Base-by-base conservation (phyloP, 2,797 vertebrate genomes). In the Tangara arthus region DNA sequence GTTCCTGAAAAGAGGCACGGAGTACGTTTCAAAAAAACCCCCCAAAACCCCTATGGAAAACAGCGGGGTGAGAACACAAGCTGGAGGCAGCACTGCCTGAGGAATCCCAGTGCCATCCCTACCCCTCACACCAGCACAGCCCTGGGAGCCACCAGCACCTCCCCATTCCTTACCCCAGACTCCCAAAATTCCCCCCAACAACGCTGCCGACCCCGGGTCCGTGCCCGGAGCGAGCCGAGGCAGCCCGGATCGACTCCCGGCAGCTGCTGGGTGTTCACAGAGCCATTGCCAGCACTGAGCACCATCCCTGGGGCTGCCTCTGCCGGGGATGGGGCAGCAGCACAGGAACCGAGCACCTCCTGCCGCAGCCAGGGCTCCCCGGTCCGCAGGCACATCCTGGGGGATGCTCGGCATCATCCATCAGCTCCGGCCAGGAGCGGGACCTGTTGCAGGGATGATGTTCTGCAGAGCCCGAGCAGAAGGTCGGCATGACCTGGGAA, bases 191-290 rank as follows among this genome's bases (percentile, higher is more conserved):
- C 6, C 57, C 57, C 8, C 66, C 64, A 2, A 0, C 6, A 8
- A 1, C 0, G 0, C 11, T 4, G 18, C 42, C 32, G 11, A 8
- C 26, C 2, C 0, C 8, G 6, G 15, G 32, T 65, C 1, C 1
- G 15, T 53, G 69, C 19, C 75, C 20, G 10, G 37, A 44, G 77
- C 69, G 35, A 0, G 14, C 57, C 8, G 60, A 32, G 5, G n/a
- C 79, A 12, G 84, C 56, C 60, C 4, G 7, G 3, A 82, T 87
- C 6, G 39, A 87, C 59, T 3, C 9, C 0, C 0, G 13, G 81
- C 77, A 61, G 88, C 78, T 80, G 92, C 83, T 21, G 56, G 0
- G 57, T 78, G 1, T 89, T 87, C 47, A 47, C 95, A 64, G 59
- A 68, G 72, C 4, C 11, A 32, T 46, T 3, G 32, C 17, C 22